Evolutionary conservation across 2,888 invertebrate species (phyloP), one percentile per base, ranked within the genome.

Genomic region (Deilephila porcellus): DNA sequence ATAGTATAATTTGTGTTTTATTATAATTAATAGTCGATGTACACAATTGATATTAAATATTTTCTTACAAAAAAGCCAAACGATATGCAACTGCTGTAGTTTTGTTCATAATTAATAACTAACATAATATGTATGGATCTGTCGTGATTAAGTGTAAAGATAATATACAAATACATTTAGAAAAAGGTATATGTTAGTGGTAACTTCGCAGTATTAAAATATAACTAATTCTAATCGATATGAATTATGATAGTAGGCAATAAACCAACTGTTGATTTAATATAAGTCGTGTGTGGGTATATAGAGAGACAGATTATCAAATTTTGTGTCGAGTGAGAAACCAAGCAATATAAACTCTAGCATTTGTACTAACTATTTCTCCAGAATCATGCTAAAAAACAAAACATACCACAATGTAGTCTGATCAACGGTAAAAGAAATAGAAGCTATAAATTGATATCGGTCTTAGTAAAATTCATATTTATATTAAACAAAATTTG

Each of bases 181-280:
- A 60, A 60, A 74, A 14, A 71, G 63, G 62, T 77, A 78, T 79
- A 79, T 73, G 81, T 82, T 83, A 83, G 83, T 85, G 85, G 85
- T 85, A 85, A 85, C 85, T 81, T 76, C 76, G 78, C 73, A 79
- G 71, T 76, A 64, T 53, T 71, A 56, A 74, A 75, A 76, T 7
- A 63, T 73, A 74, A 75, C 75, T 77, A 76, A 72, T 74, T 52
- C 59, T 59, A 29, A 59, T 45, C 45, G 3, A 45, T 45, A 45
- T 45, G 14, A 4, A 19, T 25, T 59, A 71, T 3, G 8, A 45
- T 19, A 20, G 29, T 34, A 70, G 70, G 59, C 32, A 71, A n/a
- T 71, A 56, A 56, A n/a, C 56, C 45, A 20, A 34, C 32, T 52
- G 19, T 56, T 29, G 19, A 59, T 59, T 56, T 56, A 17, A 56